Evolutionary conservation across 2,113 vertebrate genomes (phyloP), one percentile per base, ranked within the genome.

Genomic region (Marcusenius ussheri): DNA sequence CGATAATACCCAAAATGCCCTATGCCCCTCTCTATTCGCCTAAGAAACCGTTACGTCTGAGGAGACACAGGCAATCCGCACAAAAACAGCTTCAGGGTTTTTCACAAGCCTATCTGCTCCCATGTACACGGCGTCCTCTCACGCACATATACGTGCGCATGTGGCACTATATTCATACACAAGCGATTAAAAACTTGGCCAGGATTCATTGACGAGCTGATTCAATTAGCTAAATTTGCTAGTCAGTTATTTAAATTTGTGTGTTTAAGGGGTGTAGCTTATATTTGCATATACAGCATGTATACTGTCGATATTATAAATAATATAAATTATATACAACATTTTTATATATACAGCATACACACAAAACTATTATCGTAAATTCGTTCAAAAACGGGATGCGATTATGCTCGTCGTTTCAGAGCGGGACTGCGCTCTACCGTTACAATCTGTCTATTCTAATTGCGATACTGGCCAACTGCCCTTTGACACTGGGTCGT

Each of bases 401-500:
- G 56, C 35, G 56, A 21, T 39, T 53, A 31, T 35, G 50, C 53
- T 35, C 53, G 31, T 42, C 10, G 53, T 88, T 11, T 56, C 13
- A 17, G 31, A 91, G 77, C 91, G 93, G 88, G 89, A 89, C 89
- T 74, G 92, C 91, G 88, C 89, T 91, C 92, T 94, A 93, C 93
- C 93, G 94, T 92, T 91, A 93, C 93, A 95, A 94, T 95, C 92
- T 94, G 92, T 93, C 92, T 90, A 90, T 92, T 91, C 94, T 94
- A 95, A 95, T 94, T 94, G 94, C 93, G 94, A 92, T 92, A 93
- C 93, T 94, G 95, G 92, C 95, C 95, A 92, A 51, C 90, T 92
- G 95, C 91, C 95, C 95, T 96, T 93, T 96, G 95, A 96, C 95
- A 93, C 87, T 56, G 88, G 93, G 94, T 95, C 95, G 93, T 95